Percentiles rank a stretch among this genome's conserved stretches.
phyloP scores from a whole-genome alignment of 2,113 vertebrate genomes.

The Genyomyrus donnyi region DNA sequence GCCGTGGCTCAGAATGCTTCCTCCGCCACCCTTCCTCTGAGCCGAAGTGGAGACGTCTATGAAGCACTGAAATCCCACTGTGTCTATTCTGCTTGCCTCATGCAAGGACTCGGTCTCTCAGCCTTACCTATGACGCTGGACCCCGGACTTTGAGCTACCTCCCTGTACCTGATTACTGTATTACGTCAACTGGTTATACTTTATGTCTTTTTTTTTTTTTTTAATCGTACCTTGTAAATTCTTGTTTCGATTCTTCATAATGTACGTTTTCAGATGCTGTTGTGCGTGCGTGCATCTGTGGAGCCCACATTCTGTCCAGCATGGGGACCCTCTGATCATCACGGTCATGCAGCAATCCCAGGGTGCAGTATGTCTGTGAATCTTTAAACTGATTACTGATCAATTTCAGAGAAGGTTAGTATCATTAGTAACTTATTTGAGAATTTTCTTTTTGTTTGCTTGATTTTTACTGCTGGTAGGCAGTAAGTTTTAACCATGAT shows the following conservation, averaged over 20 bases:
- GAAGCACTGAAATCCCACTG: neutral
- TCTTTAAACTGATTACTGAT: conserved; percentile 48
- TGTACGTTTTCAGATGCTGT: conserved; percentile 8
- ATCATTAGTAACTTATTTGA: conserved; percentile 54
- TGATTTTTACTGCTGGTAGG: conserved; percentile 30
- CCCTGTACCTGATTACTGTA: neutral
- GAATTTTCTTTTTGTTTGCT: conserved; percentile 25
- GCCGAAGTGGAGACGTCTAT: neutral
- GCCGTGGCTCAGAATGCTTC: neutral
- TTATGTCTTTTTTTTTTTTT: neutral
- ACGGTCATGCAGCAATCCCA: conserved; percentile 40
- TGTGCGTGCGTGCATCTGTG: neutral
- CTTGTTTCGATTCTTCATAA: conserved; percentile 28
- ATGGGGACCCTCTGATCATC: conserved; percentile 30
- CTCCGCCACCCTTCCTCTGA: neutral
- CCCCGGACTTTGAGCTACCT: conserved; percentile 12
- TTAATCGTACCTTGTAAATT: conserved; percentile 13
- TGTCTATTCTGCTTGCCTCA: neutral
- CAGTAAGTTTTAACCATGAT: conserved; percentile 38
- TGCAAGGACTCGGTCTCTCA: too few species aligned
- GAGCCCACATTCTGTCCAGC: conserved; percentile 32
- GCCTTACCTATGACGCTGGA: neutral
- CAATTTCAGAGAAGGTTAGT: conserved; percentile 23
- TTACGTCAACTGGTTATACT: neutral
- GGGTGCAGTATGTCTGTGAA: conserved; percentile 54